phyloP scores from a whole-genome alignment of 2,888 invertebrate species.

The Pyrgus malvae region DNA sequence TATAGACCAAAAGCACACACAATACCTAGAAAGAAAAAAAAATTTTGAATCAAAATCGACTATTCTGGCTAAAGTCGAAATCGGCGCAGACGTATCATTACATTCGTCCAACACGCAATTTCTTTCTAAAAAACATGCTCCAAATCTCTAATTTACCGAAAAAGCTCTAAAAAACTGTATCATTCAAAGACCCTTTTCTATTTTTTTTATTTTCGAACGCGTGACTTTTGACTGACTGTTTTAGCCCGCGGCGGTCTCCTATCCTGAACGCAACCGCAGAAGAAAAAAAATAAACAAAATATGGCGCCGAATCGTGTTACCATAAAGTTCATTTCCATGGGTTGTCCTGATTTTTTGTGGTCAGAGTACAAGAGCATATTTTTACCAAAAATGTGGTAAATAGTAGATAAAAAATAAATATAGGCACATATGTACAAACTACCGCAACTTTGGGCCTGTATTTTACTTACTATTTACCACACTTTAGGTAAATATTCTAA shows the following conservation, averaged over 20 bases:
- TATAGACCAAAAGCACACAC: background rate
- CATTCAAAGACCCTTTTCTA: slow-evolving; percentile 67
- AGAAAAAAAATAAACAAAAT: slow-evolving; percentile 58
- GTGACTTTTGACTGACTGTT: slow-evolving; percentile 81
- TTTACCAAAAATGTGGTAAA: no score
- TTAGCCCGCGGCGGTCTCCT: slow-evolving; percentile 66
- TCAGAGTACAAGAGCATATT: no score
- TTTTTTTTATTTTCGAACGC: slow-evolving; percentile 59
- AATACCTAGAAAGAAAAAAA: slow-evolving; percentile 33
- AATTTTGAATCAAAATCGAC: slow-evolving; percentile 32
- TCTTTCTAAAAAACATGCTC: slow-evolving; percentile 57
- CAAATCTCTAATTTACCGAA: slow-evolving; percentile 78
- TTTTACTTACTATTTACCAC: no score
- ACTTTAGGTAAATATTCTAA: no score
- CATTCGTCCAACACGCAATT: slow-evolving; percentile 70
- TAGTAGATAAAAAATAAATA: no score
- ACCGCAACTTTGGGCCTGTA: no score
- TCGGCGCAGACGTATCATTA: slow-evolving; percentile 67
- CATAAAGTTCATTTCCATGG: background rate
- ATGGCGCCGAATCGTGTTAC: slow-evolving; percentile 52
- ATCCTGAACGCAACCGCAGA: slow-evolving; percentile 65
- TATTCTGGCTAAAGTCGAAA: slow-evolving; percentile 40
- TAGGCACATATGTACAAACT: no score
- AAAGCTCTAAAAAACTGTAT: slow-evolving; percentile 62
- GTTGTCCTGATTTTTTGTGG: background rate